Conservation (phyloP, 1,140 invertebrate genomes). For the Mercenaria mercenaria region DNA sequence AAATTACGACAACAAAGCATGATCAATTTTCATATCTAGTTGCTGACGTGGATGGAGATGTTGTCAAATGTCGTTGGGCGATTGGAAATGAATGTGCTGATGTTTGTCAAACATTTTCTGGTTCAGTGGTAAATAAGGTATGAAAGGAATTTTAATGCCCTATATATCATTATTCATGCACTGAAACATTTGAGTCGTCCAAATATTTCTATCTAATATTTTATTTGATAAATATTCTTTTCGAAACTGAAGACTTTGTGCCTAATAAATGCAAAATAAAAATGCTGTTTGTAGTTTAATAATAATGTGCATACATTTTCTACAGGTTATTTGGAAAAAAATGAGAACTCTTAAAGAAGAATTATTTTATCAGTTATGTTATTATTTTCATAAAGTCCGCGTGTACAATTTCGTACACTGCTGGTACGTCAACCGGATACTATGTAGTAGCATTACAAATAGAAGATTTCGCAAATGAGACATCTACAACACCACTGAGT, state of each 20-base stretch:
- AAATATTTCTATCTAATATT: too few species aligned
- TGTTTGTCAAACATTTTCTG: not conserved
- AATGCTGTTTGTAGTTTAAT: not conserved
- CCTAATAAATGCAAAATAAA: not conserved
- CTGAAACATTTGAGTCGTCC: not conserved
- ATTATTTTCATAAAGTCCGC: not conserved
- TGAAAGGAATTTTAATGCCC: not conserved
- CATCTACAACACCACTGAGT: not conserved
- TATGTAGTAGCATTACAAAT: conserved; percentile 39
- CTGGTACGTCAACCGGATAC: not conserved
- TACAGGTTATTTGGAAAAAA: not conserved
- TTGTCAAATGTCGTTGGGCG: not conserved
- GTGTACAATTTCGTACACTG: conserved; percentile 12
- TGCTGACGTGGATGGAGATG: conserved; percentile 14
- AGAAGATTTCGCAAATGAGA: conserved; percentile 31
- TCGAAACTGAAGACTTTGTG: not conserved
- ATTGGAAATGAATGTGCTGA: not conserved
- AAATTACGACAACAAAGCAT: too few species aligned
- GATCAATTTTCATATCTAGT: conserved; percentile 13
- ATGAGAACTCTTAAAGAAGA: not conserved
- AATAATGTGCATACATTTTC: not conserved
- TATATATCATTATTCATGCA: not conserved
- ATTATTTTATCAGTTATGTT: not conserved
- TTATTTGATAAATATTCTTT: not conserved
- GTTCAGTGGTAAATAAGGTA: conserved; percentile 12